Evolutionary conservation across 2,113 vertebrate genomes (phyloP).

Genomic region (Chauna torquata): DNA sequence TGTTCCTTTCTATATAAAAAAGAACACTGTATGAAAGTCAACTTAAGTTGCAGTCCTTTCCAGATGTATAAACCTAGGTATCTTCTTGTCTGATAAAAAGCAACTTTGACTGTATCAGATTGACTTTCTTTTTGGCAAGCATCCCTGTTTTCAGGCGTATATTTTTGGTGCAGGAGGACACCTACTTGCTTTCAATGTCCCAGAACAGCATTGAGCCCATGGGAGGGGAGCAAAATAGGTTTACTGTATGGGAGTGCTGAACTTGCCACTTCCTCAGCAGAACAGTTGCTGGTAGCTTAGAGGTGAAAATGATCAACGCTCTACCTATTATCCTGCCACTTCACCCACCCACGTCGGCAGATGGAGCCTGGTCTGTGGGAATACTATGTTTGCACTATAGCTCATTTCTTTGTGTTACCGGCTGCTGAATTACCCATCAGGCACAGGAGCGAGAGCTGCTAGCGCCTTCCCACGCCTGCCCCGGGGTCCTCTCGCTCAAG

Average conservation of each 20-base stretch:
- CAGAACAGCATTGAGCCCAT: background rate
- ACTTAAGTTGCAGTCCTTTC: background rate
- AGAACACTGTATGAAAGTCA: background rate
- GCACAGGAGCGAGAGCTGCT: background rate
- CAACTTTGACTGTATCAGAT: too few relatives aligned
- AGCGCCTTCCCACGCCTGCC: fast-evolving
- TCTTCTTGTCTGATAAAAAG: background rate
- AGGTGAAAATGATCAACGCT: background rate
- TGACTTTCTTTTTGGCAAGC: background rate
- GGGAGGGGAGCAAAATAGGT: background rate
- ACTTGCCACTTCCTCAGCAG: background rate
- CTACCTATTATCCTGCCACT: background rate
- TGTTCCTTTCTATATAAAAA: background rate
- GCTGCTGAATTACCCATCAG: fast-evolving
- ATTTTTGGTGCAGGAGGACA: background rate
- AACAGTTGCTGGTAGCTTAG: background rate
- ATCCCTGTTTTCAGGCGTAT: background rate
- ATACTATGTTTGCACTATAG: background rate
- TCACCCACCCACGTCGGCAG: background rate
- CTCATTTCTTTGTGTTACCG: background rate
- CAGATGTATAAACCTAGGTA: background rate
- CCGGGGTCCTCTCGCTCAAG: background rate
- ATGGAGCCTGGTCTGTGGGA: background rate
- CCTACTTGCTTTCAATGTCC: background rate
- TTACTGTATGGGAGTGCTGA: background rate